Conservation (phyloP, 2,888 invertebrate species). For the Azorinus chamasolen region DNA sequence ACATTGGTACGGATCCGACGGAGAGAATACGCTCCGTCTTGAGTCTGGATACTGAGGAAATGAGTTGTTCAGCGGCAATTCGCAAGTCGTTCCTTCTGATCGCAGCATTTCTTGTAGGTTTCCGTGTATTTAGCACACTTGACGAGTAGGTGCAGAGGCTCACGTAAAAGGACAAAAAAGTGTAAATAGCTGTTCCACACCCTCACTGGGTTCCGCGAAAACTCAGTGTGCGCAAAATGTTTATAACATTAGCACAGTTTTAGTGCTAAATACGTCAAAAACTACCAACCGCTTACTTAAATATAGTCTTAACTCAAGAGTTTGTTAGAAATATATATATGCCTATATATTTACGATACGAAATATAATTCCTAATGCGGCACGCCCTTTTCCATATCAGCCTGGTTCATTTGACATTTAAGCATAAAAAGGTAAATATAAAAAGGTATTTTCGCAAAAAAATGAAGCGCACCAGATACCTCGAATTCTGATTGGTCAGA, state of each 20-base stretch:
- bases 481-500: slow-evolving; percentile 12
- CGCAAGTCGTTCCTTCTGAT: slow-evolving; percentile 54
- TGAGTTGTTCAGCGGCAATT: slow-evolving; percentile 52
- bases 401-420: not conserved
- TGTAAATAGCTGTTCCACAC: slow-evolving; percentile 56
- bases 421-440: not conserved
- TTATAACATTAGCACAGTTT: slow-evolving; percentile 35
- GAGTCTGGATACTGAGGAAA: slow-evolving; percentile 52
- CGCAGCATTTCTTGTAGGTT: slow-evolving; percentile 53
- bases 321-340: not conserved
- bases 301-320: not conserved
- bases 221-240: slow-evolving; percentile 49
- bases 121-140: slow-evolving; percentile 47
- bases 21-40: slow-evolving; percentile 12
- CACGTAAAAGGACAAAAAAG: slow-evolving; percentile 39
- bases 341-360: not conserved
- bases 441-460: not conserved
- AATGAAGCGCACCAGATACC: not conserved
- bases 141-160: slow-evolving; percentile 35
- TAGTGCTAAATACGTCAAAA: not conserved
- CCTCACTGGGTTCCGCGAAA: slow-evolving; percentile 33
- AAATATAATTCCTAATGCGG: no score
- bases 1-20: no score
- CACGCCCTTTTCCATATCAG: no score
- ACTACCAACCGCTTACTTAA: not conserved